Conservation (phyloP, 2,113 vertebrate genomes). For the Brachionichthys hirsutus region DNA sequence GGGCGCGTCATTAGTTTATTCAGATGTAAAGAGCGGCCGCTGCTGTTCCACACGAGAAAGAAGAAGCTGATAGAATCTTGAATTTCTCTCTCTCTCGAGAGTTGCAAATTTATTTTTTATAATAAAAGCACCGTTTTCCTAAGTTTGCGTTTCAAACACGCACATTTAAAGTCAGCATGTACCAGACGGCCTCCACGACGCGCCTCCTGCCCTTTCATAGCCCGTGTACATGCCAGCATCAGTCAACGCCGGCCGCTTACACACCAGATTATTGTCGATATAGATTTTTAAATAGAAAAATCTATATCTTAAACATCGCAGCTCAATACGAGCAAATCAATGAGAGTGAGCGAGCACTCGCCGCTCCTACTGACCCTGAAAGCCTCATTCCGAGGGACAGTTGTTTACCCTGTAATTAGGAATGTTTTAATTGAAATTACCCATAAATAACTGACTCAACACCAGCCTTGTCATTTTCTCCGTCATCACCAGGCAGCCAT, state of each 20-base stretch:
- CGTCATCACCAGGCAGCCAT: conserved; percentile 36
- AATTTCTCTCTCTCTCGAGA: too few species aligned
- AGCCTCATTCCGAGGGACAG: conserved; percentile 45
- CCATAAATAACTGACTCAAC: conserved; percentile 43
- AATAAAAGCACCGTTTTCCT: too few species aligned
- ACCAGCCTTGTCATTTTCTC: conserved; percentile 39
- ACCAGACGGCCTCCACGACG: conserved; percentile 12
- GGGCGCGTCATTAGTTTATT: conserved; percentile 35
- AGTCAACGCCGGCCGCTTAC: conserved; percentile 74
- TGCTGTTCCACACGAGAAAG: conserved; percentile 38
- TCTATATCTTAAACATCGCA: conserved; percentile 83
- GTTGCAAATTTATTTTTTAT: too few species aligned
- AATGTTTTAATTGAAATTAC: conserved; percentile 41
- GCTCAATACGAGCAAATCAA: conserved; percentile 81
- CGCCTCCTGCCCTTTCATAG: background rate
- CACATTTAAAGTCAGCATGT: too few species aligned
- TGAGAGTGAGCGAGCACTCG: conserved; percentile 64
- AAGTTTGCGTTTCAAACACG: too few species aligned
- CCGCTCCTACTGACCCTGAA: conserved; percentile 48
- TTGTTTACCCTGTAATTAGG: conserved; percentile 47
- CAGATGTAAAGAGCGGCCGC: conserved; percentile 36
- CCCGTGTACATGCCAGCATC: conserved; percentile 69
- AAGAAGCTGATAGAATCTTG: background rate
- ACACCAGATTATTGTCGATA: conserved; percentile 83
- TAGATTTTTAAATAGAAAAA: conserved; percentile 87